phyloP scores from a whole-genome alignment of 64 coral and sea anemone genomes.

The Astreopora myriophthalma region DNA sequence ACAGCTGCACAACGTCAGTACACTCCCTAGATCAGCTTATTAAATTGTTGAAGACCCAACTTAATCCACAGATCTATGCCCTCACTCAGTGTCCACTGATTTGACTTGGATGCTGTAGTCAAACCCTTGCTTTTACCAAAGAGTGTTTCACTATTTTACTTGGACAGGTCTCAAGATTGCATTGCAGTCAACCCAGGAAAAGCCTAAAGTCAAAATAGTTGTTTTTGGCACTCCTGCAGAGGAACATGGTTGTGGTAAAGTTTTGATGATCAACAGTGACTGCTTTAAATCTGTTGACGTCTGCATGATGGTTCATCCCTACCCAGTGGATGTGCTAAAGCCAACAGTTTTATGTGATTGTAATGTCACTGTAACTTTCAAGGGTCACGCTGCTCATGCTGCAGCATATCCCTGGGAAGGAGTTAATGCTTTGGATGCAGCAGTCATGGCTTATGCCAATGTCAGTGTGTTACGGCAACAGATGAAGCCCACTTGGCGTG shows the following conservation, averaged over 20 bases:
- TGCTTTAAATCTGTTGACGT: conserved; percentile 75
- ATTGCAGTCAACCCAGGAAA: too few species aligned
- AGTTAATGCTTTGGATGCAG: conserved; percentile 78
- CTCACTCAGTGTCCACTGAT: too few species aligned
- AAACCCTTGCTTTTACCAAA: not conserved
- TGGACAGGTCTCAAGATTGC: too few species aligned
- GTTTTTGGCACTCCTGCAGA: conserved; percentile 76
- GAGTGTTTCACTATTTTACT: too few species aligned
- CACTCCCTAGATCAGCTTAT: too few species aligned
- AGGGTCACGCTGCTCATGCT: conserved; percentile 68
- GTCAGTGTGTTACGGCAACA: conserved; percentile 64
- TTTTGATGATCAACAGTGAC: conserved; percentile 61
- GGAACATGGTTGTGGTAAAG: conserved; percentile 70
- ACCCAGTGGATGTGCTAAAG: conserved; percentile 24
- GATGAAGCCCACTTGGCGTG: conserved; percentile 69
- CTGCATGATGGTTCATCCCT: conserved; percentile 77
- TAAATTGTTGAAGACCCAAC: too few species aligned
- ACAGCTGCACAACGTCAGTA: too few species aligned
- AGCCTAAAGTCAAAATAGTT: conserved; percentile 44
- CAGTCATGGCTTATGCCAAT: conserved; percentile 55
- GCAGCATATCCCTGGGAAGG: conserved; percentile 82
- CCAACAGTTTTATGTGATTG: conserved; percentile 33
- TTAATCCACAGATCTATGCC: too few species aligned
- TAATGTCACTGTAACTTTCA: conserved; percentile 20
- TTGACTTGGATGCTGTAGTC: too few species aligned